Evolutionary conservation across 30 jellyfish, hydroid and myxozoan genomes (phyloP), one percentile per base, ranked within the genome.

Genomic region (Phacellophora camtschatica): DNA sequence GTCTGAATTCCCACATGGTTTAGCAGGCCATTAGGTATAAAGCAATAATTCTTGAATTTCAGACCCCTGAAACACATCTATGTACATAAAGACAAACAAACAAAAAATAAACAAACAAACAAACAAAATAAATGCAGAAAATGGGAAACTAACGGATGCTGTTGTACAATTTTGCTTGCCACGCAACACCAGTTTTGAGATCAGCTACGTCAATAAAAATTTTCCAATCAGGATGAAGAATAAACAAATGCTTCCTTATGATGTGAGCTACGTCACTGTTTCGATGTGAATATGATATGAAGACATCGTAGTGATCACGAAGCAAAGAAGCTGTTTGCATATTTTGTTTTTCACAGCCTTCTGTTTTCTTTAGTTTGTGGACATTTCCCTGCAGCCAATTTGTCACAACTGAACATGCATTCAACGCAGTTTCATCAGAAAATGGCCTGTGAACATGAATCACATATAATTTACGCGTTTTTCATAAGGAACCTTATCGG

Each of bases 111-210:
- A n/a, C n/a, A n/a, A n/a, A n/a, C n/a, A n/a, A n/a, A n/a, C n/a
- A n/a, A n/a, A n/a, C n/a, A n/a, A n/a, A n/a, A n/a, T n/a, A n/a
- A n/a, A n/a, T n/a, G 9, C 2, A 22, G 27, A 5, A 25, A 6
- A 18, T 6, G 8, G 5, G 18, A 25, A 19, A 16, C 92, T 19
- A 34, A 90, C 98, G 96, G 15, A 90, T 90, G 49, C 98, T 90
- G 45, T 83, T 41, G 83, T 83, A 90, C 0, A 90, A 69, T 49
- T 77, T 90, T 0, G 96, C 48, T 77, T 90, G 98, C 98, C 98
- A 90, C 10, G 90, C 84, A 42, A 77, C 77, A 24, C 98, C 98
- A 45, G 94, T 76, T 64, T 71, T 76, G 68, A 90, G 94, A 32
- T 59, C 96, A 32, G 89, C 74, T 30, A 71, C 87, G 67, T 90